Percentiles rank a stretch among this genome's conserved stretches.
phyloP scores from a whole-genome alignment of 2,888 invertebrate genomes.

The Eremobia ochroleuca region DNA sequence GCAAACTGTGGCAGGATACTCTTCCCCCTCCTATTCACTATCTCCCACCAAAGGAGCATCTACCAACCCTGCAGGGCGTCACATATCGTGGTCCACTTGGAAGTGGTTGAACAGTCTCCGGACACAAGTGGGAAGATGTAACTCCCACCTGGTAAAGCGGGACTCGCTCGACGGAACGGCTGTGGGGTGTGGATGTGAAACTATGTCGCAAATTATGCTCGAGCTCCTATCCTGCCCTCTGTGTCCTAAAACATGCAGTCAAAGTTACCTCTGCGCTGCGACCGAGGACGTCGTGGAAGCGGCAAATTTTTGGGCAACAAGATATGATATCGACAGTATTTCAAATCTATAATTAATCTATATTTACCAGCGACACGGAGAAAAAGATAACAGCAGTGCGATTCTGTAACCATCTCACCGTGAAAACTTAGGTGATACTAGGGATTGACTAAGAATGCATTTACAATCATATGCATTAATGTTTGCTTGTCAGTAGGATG shows the following conservation, averaged over 20 bases:
- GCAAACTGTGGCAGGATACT: background rate
- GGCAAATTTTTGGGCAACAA: background rate
- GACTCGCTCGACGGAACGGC: background rate
- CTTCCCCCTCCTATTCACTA: background rate
- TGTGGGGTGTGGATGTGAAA: background rate
- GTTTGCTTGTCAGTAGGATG: too few species aligned
- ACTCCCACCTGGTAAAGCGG: background rate
- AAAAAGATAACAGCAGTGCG: background rate
- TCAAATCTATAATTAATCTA: too few species aligned
- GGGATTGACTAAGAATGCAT: too few species aligned
- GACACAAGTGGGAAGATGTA: background rate
- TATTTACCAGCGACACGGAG: background rate
- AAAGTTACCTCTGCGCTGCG: background rate
- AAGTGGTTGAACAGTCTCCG: background rate
- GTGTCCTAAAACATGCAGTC: background rate
- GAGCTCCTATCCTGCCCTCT: background rate
- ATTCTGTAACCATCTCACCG: too few species aligned
- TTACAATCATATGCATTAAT: too few species aligned
- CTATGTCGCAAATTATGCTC: background rate
- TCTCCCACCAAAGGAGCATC: background rate
- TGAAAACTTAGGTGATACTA: too few species aligned
- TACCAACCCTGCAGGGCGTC: background rate
- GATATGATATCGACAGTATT: background rate
- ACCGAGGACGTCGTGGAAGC: too few species aligned
- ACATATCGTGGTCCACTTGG: background rate